phyloP scores from a whole-genome alignment of 1,140 invertebrate genomes.

The Ganaspis sp. region DNA sequence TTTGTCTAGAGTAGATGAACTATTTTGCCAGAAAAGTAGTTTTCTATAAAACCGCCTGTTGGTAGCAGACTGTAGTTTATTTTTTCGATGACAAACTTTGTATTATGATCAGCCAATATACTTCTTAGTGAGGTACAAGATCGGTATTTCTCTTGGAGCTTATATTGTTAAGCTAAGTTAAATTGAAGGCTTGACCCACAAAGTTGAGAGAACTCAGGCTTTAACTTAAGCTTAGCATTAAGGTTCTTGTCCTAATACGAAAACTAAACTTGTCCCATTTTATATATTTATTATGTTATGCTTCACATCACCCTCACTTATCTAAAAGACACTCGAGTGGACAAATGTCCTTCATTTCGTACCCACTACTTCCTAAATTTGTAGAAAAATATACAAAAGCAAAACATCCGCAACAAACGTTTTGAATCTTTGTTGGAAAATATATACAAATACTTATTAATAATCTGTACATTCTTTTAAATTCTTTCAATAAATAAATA shows the following conservation, averaged over 20 bases:
- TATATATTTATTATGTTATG: background rate
- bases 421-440: too few relatives aligned
- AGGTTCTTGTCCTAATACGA: background rate
- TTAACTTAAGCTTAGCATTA: slow-evolving; percentile 2
- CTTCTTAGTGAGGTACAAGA: background rate
- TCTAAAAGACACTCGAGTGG: background rate
- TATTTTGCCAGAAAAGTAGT: too few relatives aligned
- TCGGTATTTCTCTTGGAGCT: background rate
- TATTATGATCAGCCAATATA: background rate
- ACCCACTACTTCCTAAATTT: too few relatives aligned
- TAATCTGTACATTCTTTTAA: too few relatives aligned
- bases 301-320: background rate
- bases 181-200: slow-evolving; percentile 13
- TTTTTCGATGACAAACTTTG: background rate
- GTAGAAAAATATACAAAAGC: too few relatives aligned
- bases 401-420: too few relatives aligned
- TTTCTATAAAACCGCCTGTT: too few relatives aligned
- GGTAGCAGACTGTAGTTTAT: too few relatives aligned
- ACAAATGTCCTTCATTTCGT: background rate
- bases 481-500: too few relatives aligned
- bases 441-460: too few relatives aligned
- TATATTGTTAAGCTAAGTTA: background rate
- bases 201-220: background rate
- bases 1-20: too few relatives aligned
- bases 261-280: slow-evolving; percentile 14